Evolutionary conservation across 2,888 invertebrate genomes (phyloP).

Genomic region (Stenchaetothrips biformis): DNA sequence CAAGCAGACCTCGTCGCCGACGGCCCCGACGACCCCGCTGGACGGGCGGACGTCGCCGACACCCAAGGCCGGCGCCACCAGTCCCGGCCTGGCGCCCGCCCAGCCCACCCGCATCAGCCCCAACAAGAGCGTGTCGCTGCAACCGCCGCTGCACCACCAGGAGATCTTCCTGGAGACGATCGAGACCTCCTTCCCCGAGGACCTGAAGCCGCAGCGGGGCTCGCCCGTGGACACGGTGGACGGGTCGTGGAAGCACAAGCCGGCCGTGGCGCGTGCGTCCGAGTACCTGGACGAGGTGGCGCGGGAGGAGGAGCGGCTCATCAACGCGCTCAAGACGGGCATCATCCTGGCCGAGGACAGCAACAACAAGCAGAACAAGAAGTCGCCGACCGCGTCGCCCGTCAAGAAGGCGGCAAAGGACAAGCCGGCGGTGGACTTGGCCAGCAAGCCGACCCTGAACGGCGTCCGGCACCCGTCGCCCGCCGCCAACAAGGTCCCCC

Average conservation of each 20-base stretch:
- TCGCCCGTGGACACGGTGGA: not conserved
- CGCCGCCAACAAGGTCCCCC: conserved; percentile 15
- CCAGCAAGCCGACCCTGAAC: conserved; percentile 37
- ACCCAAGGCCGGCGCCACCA: conserved; percentile 35
- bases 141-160: conserved; percentile 39
- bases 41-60: conserved; percentile 34
- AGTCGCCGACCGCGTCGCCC: conserved; percentile 32
- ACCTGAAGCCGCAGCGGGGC: conserved; percentile 48
- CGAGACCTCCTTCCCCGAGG: conserved; percentile 60
- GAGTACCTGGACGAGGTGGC: conserved; percentile 45
- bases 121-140: conserved; percentile 31
- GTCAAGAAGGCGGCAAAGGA: conserved; percentile 37
- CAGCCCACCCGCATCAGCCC: conserved; percentile 40
- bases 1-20: conserved; percentile 45
- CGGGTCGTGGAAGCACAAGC: conserved; percentile 55
- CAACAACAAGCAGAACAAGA: conserved; percentile 33
- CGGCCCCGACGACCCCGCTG: conserved; percentile 31
- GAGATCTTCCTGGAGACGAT: conserved; percentile 54
- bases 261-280: conserved; percentile 46
- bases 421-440: not conserved
- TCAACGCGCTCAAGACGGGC: conserved; percentile 73
- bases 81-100: conserved; percentile 38
- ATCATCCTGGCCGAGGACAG: conserved; percentile 54
- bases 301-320: conserved; percentile 72
- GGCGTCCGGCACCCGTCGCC: conserved; percentile 39